Evolutionary conservation across 2,113 vertebrate genomes (phyloP), one percentile per base, ranked within the genome.

Genomic region (Pao palembangensis): DNA sequence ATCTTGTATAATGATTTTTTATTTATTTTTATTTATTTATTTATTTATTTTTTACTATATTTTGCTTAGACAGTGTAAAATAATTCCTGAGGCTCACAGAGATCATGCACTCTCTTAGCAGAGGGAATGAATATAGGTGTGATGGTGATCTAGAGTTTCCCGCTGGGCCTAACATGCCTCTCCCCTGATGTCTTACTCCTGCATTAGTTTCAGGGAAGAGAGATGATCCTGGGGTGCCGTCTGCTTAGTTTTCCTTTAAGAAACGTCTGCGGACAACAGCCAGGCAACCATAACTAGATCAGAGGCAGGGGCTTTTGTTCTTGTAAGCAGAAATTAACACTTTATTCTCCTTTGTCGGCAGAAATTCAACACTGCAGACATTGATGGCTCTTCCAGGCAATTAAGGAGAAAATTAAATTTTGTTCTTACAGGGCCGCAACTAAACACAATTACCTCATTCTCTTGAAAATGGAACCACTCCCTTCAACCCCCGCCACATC

Each of bases 291-390:
- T 92, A 92, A 92, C 84, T 72, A 75, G 83, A 91, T 92, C 85
- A 91, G 46, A 73, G 75, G 82, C 80, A 78, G 79, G 78, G 79
- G 75, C 82, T 90, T 91, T 89, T 91, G 71, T 88, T 90, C 85
- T 91, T 91, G 89, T 92, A 91, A 92, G 91, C 90, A 90, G 88
- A 92, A 92, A 90, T 92, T 87, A 92, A 91, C 90, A 91, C 90
- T 89, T 91, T 83, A 89, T 91, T 92, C 76, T 85, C 88, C 88
- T 91, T 87, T 79, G 90, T 92, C 89, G 64, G 90, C 91, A 92
- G 91, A 91, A 91, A 92, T 91, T 89, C 80, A 88, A 91, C 86
- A 90, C 89, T 80, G 23, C 61, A 46, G 64, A 75, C 75, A 67
- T 82, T 54, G 25, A 72, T 85, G 72, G 75, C 83, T 84, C 84